These are phyloP conservation scores for Chelon labrosus DNA, from an alignment of 2,797 vertebrate genomes.

Conservation along the genomic window DNA sequence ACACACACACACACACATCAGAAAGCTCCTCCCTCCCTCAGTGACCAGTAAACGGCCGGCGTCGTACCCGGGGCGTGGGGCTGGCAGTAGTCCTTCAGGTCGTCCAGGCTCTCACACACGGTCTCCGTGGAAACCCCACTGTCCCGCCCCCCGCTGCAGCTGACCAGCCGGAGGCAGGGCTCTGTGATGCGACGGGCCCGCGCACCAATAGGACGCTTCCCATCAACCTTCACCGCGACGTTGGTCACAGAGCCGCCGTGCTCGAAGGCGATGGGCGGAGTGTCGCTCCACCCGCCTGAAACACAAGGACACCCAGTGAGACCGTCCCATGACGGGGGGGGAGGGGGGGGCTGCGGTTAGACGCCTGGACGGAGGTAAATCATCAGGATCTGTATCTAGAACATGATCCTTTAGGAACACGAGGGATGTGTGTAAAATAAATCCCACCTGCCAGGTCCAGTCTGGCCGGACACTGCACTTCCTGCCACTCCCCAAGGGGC, in stretches of 20 bases:
- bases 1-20: not conserved
- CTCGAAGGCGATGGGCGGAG: conserved; percentile 94
- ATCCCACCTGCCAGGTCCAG: conserved; percentile 92
- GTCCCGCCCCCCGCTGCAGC: conserved; percentile 63
- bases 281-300: conserved; percentile 96
- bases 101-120: conserved; percentile 84
- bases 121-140: conserved; percentile 74
- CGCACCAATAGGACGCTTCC: conserved; percentile 89
- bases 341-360: no score
- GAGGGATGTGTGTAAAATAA: no score
- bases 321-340: no score
- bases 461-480: conserved; percentile 90
- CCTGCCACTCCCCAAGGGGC: conserved; percentile 88
- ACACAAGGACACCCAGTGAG: conserved; percentile 2
- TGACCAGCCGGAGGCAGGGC: conserved; percentile 86
- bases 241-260: conserved; percentile 93
- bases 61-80: conserved; percentile 91
- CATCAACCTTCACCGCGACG: conserved; percentile 89
- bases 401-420: no score
- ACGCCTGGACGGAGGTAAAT: no score
- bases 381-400: no score
- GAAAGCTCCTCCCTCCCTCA: no score
- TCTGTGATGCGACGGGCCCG: conserved; percentile 85
- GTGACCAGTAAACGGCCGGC: not conserved
- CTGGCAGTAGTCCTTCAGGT: conserved; percentile 92